Percentiles rank a stretch among this genome's conserved stretches.
Evolutionary conservation across 2,113 vertebrate species (phyloP).

Genomic region (Seriola aureovittata): DNA sequence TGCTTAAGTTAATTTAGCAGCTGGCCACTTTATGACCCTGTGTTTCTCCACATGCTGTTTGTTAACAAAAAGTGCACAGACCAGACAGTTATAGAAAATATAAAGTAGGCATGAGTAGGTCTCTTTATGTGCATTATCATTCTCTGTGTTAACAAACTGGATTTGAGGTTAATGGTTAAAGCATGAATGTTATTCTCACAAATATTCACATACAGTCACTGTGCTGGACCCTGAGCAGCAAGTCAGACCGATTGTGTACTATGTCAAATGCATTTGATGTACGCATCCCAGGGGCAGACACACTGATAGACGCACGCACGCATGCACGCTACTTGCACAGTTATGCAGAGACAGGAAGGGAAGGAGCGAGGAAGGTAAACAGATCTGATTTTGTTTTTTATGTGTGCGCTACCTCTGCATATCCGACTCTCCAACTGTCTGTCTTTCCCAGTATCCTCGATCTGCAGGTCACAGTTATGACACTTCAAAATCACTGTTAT

Average conservation of each 20-base stretch:
- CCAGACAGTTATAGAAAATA: background rate
- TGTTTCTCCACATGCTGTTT: conserved; percentile 1
- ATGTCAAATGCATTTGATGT: conserved; percentile 65
- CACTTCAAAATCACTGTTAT: conserved; percentile 75
- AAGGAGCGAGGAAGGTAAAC: conserved; percentile 29
- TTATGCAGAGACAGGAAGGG: conserved; percentile 34
- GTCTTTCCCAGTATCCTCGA: conserved; percentile 55
- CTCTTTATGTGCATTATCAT: background rate
- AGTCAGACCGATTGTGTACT: conserved; percentile 56
- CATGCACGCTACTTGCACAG: conserved; percentile 1
- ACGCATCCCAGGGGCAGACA: conserved; percentile 19
- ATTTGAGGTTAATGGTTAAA: background rate
- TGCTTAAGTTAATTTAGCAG: conserved; percentile 21
- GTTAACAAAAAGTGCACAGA: background rate
- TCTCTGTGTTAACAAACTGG: background rate
- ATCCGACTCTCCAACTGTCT: conserved; percentile 35
- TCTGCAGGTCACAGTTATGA: conserved; percentile 65
- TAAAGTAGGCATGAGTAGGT: background rate
- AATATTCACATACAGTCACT: background rate
- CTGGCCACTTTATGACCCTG: background rate
- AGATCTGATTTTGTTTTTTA: background rate
- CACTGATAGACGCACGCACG: conserved; percentile 4
- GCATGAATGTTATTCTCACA: background rate
- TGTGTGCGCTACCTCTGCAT: background rate
- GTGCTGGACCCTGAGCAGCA: background rate